Base-by-base conservation (phyloP, 35 echinoderm and acorn worm species). In the Diadema setosum region DNA sequence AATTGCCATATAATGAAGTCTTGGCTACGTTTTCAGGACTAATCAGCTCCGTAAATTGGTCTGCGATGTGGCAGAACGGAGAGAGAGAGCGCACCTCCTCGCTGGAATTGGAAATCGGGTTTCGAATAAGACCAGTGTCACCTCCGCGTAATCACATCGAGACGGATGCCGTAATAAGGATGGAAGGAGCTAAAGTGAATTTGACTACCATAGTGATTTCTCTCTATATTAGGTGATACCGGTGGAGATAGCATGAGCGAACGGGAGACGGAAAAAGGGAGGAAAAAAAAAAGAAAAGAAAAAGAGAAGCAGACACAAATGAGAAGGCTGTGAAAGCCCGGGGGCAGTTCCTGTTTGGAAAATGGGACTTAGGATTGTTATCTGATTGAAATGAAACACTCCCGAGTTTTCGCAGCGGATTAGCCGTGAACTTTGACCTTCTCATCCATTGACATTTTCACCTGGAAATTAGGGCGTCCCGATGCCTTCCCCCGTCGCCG, bases 1-100 rank as follows among this genome's bases (percentile, higher is more conserved):
- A 78, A 78, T 78, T 78, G 73, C 11, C 73, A 17, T 16, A 21
- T 78, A 44, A 78, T 78, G 73, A 78, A 78, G 73, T 78, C 73
- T 44, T 41, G 73, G 40, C 73, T 78, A 78, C 39, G 73, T 78
- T 78, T 78, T 78, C 73, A 78, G 44, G 40, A 39, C 40, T 78
- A 39, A 78, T 78, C 73, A 78, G 40, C 24, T n/a, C 73, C 35
- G 21, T 24, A 78, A 78, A 78, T 78, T 78, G 73, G 73, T 2
- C 40, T 9, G 40, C 39, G 39, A 41, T n/a, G 37, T 42, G 40
- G n/a, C 24, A 42, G 35, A n/a, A 9, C 36, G n/a, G 61, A 4
- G 17, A 55, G 49, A 55, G 49, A 55, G 2, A 55, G 49, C 12
- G 49, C 29, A 33, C 29, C 9, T 65, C 61, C 12, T 26, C 37